A percentile compares a stretch with the other conserved stretches of the same genome.
Evolutionary conservation across 2,113 vertebrate genomes (phyloP).

Genomic region (Ia io): DNA sequence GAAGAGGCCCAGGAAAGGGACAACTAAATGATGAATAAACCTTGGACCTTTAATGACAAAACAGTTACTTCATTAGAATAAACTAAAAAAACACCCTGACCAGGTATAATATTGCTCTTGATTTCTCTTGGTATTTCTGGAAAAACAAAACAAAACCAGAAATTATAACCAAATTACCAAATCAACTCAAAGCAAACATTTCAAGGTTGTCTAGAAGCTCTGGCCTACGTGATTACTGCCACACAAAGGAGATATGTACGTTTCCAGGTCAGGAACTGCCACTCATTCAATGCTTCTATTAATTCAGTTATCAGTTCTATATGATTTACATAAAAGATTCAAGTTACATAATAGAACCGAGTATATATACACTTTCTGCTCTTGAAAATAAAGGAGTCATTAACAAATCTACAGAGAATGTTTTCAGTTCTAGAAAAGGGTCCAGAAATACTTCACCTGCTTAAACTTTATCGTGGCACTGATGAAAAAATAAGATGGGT

Average conservation of each 20-base stretch:
- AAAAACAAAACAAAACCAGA: background rate
- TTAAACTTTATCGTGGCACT: background rate
- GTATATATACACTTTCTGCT: background rate
- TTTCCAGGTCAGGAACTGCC: background rate
- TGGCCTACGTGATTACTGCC: background rate
- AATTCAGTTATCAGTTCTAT: background rate
- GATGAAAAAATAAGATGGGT: background rate
- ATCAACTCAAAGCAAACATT: background rate
- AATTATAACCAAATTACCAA: background rate
- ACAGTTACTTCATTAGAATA: background rate
- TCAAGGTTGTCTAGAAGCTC: background rate
- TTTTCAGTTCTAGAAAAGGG: background rate
- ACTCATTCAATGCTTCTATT: background rate
- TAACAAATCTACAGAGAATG: background rate
- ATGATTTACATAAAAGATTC: background rate
- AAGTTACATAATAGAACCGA: background rate
- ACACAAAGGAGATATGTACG: background rate
- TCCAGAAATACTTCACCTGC: background rate
- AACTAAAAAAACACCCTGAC: background rate
- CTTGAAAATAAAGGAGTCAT: background rate
- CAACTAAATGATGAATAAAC: constrained; percentile 15
- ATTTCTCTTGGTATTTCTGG: background rate
- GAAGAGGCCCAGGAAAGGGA: background rate
- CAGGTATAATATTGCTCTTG: background rate
- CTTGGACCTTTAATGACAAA: background rate